Evolutionary conservation across 2,113 vertebrate species (phyloP), one percentile per base, ranked within the genome.

Genomic region (Bos indicus): DNA sequence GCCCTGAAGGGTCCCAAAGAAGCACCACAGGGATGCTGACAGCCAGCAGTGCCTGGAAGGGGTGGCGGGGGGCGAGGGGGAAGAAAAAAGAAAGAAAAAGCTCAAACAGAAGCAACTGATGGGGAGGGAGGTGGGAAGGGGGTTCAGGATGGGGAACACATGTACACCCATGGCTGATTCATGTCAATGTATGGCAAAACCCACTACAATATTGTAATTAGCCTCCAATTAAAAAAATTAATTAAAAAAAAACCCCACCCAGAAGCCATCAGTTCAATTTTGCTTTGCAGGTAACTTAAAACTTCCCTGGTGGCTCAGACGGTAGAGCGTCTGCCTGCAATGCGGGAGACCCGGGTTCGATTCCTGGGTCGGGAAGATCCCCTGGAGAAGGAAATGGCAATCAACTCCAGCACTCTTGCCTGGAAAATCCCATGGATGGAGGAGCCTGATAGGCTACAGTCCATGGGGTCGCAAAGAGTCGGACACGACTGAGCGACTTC

Each of bases 1-100:
- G 0, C 19, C 30, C 0, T 5, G 1, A 0, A 26, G 6, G 6
- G 14, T 21, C 1, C 43, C 64, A 0, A 52, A 4, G 15, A 83
- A 1, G 4, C 26, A 90, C 2, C 51, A 80, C 5, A 96, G 10
- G 0, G 14, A 2, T 0, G 71, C 0, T 3, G 19, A 43, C 25
- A 86, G 15, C 89, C 80, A 17, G 48, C 15, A 7, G 3, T 0
- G 7, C 96, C 97, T 95, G 82, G 2, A 56, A 60, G 23, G 5
- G 4, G 4, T 40, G 48, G 13, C 2, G 5, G 11, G 26, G 0
- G 5, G 36, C 21, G n/a, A 5, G 5, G 11, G 26, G 0, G 5
- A 21, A 36, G n/a, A 11, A 36, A 21, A 19, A 4, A 5, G 7
- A 2, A 14, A 11, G 33, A 33, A 5, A 36, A 40, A 11, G 1